Evolutionary conservation across 2,797 vertebrate genomes (phyloP), one percentile per base, ranked within the genome.

Genomic region (Ptychobarbus kaznakovi): DNA sequence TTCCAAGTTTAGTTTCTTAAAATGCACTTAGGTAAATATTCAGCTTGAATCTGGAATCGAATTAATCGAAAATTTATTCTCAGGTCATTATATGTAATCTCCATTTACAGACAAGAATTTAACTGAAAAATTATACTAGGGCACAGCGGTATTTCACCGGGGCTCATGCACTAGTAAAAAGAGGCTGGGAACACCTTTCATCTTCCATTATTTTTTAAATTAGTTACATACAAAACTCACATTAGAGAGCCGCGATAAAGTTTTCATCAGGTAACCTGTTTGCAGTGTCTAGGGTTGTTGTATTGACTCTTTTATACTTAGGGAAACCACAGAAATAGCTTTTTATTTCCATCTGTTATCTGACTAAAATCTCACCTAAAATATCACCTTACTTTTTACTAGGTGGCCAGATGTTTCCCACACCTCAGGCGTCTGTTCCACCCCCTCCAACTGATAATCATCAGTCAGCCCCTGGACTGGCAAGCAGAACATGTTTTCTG

Each of bases 401-500:
- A 94, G 93, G 89, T 66, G 92, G 92, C 88, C 92, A 94, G 85
- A 87, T 95, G 85, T 94, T 92, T 82, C 90, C 94, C 15, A 89
- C 92, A 0, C 89, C 89, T 9, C 94, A 94, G 86, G 68, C 88
- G 9, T 56, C 92, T n/a, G 89, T 75, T 3, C 78, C 91, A n/a
- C 93, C 93, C 65, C 35, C 89, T 32, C 93, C 90, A 82, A 82
- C 68, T 0, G 68, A 88, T 0, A 88, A 88, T 0, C 87, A 88
- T 1, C 96, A 95, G 20, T 46, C 92, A 86, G 0, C 92, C 90
- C 69, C 76, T 0, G 96, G 96, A 28, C 89, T 97, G 79, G 95
- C 96, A 44, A 95, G 95, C 88, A 97, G 97, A 51, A 96, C 96
- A 3, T 95, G 96, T 81, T 97, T 98, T 89, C 95, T 99, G 85